phyloP scores from a whole-genome alignment of 2,113 vertebrate genomes.

The Mus pahari region DNA sequence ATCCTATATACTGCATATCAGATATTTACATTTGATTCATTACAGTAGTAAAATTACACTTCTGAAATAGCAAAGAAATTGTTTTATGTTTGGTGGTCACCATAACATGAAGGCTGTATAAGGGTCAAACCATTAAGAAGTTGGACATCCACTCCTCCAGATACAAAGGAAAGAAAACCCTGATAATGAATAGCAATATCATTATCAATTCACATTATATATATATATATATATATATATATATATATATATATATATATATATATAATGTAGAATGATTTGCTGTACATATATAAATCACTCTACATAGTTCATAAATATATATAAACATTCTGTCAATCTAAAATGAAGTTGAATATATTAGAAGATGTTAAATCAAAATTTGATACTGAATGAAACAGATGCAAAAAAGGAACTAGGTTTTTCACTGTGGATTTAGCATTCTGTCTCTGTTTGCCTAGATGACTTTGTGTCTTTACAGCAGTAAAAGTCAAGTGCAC shows the following conservation, averaged over 20 bases:
- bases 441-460: background rate
- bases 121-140: background rate
- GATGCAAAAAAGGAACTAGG: background rate
- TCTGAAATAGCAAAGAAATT: background rate
- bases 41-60: background rate
- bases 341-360: background rate
- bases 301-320: background rate
- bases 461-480: constrained; percentile 3
- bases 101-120: background rate
- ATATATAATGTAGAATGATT: too few relatives aligned
- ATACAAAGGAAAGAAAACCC: background rate
- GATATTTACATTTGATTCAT: background rate
- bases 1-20: background rate
- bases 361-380: constrained; percentile 25
- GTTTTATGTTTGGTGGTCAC: background rate
- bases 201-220: background rate
- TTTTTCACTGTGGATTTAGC: background rate
- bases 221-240: too few relatives aligned
- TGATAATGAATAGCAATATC: background rate
- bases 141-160: background rate
- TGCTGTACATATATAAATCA: too few relatives aligned
- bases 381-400: background rate
- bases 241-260: too few relatives aligned
- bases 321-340: background rate
- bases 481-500: constrained; percentile 34